Evolutionary conservation across 2,797 vertebrate genomes (phyloP), one percentile per base, ranked within the genome.

Genomic region (Salmo trutta): DNA sequence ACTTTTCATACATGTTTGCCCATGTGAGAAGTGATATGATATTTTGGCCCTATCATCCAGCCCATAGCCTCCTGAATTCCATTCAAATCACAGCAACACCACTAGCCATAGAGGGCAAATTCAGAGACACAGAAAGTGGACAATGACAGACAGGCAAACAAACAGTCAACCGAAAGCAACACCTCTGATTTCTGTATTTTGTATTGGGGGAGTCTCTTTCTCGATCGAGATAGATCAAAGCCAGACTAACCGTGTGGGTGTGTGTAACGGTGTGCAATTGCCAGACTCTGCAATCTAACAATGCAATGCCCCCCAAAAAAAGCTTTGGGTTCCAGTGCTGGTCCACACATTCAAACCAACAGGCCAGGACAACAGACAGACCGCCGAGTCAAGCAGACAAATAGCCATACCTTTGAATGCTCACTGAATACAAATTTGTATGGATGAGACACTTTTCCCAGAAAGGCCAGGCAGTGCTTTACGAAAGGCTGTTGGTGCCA

Each of bases 221-320:
- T 92, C 83, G 84, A 83, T 87, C 64, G 79, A 77, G 75, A 80
- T 70, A 84, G 89, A 91, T 93, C 89, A 93, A 93, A 93, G 87
- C 83, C 66, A 59, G 83, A 79, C 41, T 41, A 41, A 41, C 41
- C 2, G 41, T 10, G 8, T 41, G 41, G 8, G 41, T 41, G 41
- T 36, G 33, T 41, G 41, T 10, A 41, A 41, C 41, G 41, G 8
- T 41, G 41, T 10, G 41, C 41, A 10, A 41, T 82, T 75, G 79
- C 68, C 79, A 81, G 71, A 77, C 81, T 84, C 75, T 33, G 78
- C 81, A 75, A 72, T 84, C 84, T 81, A 84, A 84, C 79, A 88
- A 77, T 79, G 73, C 87, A 89, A 85, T 79, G 33, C 56, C 69
- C 81, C 77, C 74, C 79, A 83, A 81, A 33, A 41, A 41, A 7